A percentile compares a stretch with the other conserved stretches of the same genome.
Evolutionary conservation across 2,797 vertebrate species (phyloP).

Genomic region (Sarcophilus harrisii): DNA sequence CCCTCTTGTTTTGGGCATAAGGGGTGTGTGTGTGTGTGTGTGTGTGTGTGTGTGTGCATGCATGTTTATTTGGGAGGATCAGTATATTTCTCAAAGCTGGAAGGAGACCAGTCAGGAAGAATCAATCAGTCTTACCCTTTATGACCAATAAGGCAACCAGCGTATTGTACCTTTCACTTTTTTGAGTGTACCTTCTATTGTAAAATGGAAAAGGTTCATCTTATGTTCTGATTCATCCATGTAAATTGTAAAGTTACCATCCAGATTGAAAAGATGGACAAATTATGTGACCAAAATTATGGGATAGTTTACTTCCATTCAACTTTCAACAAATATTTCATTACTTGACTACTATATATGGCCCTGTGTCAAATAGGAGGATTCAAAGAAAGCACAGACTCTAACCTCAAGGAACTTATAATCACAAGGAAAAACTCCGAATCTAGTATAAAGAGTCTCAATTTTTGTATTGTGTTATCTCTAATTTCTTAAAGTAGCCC

Average conservation of each 20-base stretch:
- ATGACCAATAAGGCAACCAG: background rate
- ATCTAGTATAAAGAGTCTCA: background rate
- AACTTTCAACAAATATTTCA: constrained; percentile 32
- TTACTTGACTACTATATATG: background rate
- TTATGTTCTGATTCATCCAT: background rate
- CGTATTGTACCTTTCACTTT: background rate
- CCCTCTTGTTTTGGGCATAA: background rate
- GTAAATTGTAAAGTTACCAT: constrained; percentile 21
- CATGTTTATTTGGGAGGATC: too few relatives aligned
- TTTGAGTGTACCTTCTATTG: background rate
- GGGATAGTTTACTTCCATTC: background rate
- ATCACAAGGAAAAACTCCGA: background rate
- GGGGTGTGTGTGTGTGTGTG: background rate
- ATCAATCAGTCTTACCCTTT: background rate
- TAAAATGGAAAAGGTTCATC: constrained; percentile 8
- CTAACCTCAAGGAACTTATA: background rate
- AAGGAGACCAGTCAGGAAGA: background rate
- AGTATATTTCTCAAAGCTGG: background rate
- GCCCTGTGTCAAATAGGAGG: background rate
- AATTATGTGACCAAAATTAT: constrained; percentile 13
- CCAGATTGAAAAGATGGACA: background rate
- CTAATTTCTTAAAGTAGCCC: background rate
- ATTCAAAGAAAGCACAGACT: background rate
- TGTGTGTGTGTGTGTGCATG: too few relatives aligned
- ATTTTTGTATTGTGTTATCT: background rate